Evolutionary conservation across 2,888 invertebrate species (phyloP).

Genomic region (Stenchaetothrips biformis): DNA sequence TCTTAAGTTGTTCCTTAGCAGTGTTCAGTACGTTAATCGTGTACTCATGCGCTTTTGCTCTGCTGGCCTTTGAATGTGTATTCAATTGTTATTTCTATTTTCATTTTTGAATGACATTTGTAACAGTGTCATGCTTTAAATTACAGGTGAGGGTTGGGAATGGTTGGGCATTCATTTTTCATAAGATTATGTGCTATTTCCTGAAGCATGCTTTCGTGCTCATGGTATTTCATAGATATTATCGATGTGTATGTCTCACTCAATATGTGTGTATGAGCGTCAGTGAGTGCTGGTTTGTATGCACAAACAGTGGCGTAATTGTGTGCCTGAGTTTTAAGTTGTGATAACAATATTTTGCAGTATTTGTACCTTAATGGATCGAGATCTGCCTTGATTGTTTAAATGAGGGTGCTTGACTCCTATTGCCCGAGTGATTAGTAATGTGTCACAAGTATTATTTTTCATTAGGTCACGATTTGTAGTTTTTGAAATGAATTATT

Average conservation of each 20-base stretch:
- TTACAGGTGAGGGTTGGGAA: neutral
- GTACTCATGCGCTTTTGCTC: no score
- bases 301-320: neutral
- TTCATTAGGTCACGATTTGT: neutral
- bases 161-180: neutral
- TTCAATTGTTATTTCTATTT: neutral
- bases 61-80: neutral
- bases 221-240: neutral
- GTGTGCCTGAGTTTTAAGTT: neutral
- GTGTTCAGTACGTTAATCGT: no score
- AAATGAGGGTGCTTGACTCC: neutral
- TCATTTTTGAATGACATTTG: neutral
- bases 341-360: conserved; percentile 6
- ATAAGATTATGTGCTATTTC: neutral
- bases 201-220: neutral
- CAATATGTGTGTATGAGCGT: neutral
- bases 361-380: conserved; percentile 1
- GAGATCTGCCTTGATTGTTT: neutral
- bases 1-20: no score
- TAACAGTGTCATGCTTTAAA: conserved; percentile 7
- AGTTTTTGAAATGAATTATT: neutral
- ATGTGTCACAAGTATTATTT: conserved; percentile 18
- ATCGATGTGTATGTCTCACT: neutral
- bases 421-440: neutral
- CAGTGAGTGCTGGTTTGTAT: neutral